Conservation (phyloP, 1,140 invertebrate species). For the Uloborus diversus region DNA sequence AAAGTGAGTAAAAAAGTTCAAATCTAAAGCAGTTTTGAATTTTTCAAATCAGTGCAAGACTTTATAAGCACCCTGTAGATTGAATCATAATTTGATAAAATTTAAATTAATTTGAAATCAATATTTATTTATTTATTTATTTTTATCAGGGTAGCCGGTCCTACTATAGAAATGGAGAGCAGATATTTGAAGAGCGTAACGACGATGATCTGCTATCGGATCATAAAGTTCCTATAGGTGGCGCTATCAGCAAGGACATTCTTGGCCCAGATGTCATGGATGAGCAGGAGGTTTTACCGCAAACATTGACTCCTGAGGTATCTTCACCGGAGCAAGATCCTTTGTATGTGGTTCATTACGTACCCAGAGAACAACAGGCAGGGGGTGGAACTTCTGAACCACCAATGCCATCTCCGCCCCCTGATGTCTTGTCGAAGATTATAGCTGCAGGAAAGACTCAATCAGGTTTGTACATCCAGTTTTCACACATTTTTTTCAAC, state of each 20-base stretch:
- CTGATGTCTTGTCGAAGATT: slow-evolving; percentile 23
- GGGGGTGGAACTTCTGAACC: not conserved
- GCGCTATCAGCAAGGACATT: slow-evolving; percentile 19
- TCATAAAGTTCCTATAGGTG: slow-evolving; percentile 38
- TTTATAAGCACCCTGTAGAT: not conserved
- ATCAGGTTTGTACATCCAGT: not conserved
- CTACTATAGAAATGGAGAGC: not conserved
- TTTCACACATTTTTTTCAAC: not conserved
- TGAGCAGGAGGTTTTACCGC: slow-evolving; percentile 6
- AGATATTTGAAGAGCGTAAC: slow-evolving; percentile 35
- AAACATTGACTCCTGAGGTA: not conserved
- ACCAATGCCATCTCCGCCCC: not conserved
- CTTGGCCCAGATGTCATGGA: slow-evolving; percentile 16
- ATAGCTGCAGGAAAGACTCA: slow-evolving; percentile 18
- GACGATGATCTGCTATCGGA: slow-evolving; percentile 6
- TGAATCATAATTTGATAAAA: not conserved
- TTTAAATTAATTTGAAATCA: not conserved
- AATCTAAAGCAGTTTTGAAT: not conserved
- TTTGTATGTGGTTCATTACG: slow-evolving; percentile 44
- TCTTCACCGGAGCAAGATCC: slow-evolving; percentile 18
- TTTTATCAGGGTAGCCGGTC: not conserved
- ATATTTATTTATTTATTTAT: not conserved
- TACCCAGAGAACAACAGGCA: slow-evolving; percentile 18
- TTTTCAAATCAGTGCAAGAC: not conserved
- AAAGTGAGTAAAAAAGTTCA: not conserved